Evolutionary conservation across 2,797 vertebrate genomes (phyloP).

Genomic region (Steatocranus sp.): DNA sequence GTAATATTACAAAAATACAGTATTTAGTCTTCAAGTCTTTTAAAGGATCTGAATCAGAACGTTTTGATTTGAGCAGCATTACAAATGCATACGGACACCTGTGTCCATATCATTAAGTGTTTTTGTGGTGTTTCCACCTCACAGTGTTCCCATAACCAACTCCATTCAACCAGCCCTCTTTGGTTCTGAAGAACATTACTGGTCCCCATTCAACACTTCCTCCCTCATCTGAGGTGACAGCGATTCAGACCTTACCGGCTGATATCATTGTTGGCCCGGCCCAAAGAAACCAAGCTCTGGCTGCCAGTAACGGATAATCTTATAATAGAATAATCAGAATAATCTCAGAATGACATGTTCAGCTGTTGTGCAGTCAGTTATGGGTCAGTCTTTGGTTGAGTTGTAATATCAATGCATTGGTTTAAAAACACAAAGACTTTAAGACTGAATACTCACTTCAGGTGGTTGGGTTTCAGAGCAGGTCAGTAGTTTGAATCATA

Average conservation of each 20-base stretch:
- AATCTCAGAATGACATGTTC: background rate
- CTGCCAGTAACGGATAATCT: background rate
- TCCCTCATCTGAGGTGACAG: background rate
- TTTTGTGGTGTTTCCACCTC: background rate
- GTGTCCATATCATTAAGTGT: background rate
- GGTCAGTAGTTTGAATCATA: background rate
- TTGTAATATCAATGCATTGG: background rate
- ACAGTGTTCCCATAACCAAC: background rate
- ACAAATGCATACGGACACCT: background rate
- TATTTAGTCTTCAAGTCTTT: slow-evolving; percentile 44
- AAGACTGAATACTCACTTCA: slow-evolving; percentile 22
- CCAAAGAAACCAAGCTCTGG: background rate
- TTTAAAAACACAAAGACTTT: slow-evolving; percentile 5
- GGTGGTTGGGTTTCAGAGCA: slow-evolving; percentile 17
- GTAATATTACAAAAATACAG: background rate
- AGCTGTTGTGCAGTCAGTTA: background rate
- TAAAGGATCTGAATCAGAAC: background rate
- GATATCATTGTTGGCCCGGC: background rate
- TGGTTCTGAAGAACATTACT: background rate
- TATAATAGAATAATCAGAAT: background rate
- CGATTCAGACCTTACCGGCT: background rate
- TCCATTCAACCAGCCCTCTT: background rate
- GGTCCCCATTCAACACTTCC: background rate
- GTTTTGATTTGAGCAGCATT: background rate
- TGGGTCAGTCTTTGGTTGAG: background rate